phyloP scores from a whole-genome alignment of 2,888 invertebrate species.

The Nomada fucata region DNA sequence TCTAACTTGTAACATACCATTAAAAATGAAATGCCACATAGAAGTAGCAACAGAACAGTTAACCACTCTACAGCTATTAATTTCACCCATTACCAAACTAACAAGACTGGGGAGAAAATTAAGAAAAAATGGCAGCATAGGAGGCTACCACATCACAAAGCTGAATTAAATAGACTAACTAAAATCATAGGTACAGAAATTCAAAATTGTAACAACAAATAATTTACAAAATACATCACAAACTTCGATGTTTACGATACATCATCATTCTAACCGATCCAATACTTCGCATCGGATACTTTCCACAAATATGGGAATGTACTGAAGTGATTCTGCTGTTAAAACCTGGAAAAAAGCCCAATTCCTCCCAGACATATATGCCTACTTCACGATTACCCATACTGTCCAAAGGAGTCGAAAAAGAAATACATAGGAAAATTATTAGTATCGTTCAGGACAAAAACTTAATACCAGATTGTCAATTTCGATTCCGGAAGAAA shows the following conservation, averaged over 20 bases:
- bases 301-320: slow-evolving; percentile 32
- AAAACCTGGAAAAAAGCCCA: slow-evolving; percentile 9
- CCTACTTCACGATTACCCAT: slow-evolving; percentile 2
- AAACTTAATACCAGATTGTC: not conserved
- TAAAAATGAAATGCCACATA: slow-evolving; percentile 5
- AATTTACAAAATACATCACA: not conserved
- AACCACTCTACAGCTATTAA: not conserved
- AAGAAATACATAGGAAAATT: not conserved
- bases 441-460: not conserved
- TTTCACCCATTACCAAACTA: not conserved
- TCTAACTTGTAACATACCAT: not conserved
- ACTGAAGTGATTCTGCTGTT: not conserved
- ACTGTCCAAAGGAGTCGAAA: not conserved
- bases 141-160: not conserved
- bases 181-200: not conserved
- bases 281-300: slow-evolving; percentile 3
- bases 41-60: not conserved
- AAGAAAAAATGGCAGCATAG: slow-evolving; percentile 5
- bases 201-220: not conserved
- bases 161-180: not conserved
- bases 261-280: slow-evolving; percentile 9
- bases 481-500: not conserved
- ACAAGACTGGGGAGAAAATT: not conserved
- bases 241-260: not conserved
- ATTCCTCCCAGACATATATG: not conserved